Conservation (phyloP, 2,797 vertebrate genomes). For the Rhodeus uyekii region DNA sequence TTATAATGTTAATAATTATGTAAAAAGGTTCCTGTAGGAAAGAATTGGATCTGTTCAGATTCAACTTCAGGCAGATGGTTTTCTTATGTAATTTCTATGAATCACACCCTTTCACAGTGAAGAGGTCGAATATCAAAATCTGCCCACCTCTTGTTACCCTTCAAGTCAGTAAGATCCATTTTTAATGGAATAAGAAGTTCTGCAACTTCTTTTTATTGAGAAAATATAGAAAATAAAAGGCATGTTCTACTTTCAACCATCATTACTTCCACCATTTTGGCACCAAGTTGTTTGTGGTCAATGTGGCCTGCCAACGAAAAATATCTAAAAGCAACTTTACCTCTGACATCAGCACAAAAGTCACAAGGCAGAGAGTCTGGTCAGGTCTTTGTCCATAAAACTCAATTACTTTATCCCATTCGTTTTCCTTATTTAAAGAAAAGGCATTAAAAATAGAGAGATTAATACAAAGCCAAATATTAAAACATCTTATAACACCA, state of each 20-base stretch:
- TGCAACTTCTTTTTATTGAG: not conserved
- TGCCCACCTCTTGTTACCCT: not conserved
- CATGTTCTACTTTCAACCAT: not conserved
- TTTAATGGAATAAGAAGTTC: not conserved
- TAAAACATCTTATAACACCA: not conserved
- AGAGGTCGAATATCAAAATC: not conserved
- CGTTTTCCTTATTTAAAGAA: not conserved
- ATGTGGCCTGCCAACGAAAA: not conserved
- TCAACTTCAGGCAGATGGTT: not conserved
- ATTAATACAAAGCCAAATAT: not conserved
- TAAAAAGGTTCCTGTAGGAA: not conserved
- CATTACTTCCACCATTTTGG: slow-evolving; percentile 1
- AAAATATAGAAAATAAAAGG: not conserved
- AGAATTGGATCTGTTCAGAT: not conserved
- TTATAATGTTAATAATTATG: not conserved
- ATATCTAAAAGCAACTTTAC: slow-evolving; percentile 1
- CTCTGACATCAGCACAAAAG: slow-evolving; percentile 12
- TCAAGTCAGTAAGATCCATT: not conserved
- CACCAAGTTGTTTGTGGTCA: slow-evolving; percentile 20
- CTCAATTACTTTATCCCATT: not conserved
- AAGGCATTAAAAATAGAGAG: not conserved
- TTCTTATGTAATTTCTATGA: not conserved
- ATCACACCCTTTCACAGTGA: slow-evolving; percentile 1
- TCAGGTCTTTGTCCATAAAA: not conserved
- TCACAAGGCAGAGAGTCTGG: not conserved